These are phyloP conservation scores for Gadus macrocephalus DNA, from an alignment of 2,113 vertebrate genomes.

Conservation along the genomic window DNA sequence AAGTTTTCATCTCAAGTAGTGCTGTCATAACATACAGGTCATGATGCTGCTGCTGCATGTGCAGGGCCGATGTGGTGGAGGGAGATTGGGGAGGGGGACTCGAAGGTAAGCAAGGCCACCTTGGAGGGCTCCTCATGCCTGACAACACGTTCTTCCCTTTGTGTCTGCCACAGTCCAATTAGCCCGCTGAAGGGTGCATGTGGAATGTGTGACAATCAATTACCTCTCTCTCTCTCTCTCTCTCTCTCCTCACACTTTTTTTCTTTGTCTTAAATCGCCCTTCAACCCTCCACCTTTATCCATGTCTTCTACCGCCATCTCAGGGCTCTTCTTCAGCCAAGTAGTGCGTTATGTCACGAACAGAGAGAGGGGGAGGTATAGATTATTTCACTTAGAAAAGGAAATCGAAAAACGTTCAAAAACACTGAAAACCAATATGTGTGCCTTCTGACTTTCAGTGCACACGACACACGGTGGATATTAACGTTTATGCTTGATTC, in stretches of 20 bases:
- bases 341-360: too few species aligned
- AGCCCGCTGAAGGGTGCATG: conserved; percentile 58
- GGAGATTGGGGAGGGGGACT: conserved; percentile 3
- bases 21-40: background rate
- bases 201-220: conserved; percentile 57
- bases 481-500: too few species aligned
- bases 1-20: conserved; percentile 1
- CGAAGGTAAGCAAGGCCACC: conserved; percentile 25
- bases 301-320: too few species aligned
- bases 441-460: too few species aligned
- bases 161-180: conserved; percentile 55
- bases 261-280: too few species aligned
- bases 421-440: too few species aligned
- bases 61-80: background rate
- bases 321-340: too few species aligned
- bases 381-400: too few species aligned
- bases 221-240: conserved; percentile 41
- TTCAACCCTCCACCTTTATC: too few species aligned
- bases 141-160: conserved; percentile 45
- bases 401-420: too few species aligned
- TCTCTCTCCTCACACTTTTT: conserved; percentile 2
- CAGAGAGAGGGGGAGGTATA: too few species aligned
- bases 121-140: conserved; percentile 42
- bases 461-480: too few species aligned
- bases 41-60: background rate